A percentile compares a stretch with the other conserved stretches of the same genome.
Evolutionary conservation across 92 coral and sea anemone species (phyloP).

Genomic region (Epizoanthus stellaris): DNA sequence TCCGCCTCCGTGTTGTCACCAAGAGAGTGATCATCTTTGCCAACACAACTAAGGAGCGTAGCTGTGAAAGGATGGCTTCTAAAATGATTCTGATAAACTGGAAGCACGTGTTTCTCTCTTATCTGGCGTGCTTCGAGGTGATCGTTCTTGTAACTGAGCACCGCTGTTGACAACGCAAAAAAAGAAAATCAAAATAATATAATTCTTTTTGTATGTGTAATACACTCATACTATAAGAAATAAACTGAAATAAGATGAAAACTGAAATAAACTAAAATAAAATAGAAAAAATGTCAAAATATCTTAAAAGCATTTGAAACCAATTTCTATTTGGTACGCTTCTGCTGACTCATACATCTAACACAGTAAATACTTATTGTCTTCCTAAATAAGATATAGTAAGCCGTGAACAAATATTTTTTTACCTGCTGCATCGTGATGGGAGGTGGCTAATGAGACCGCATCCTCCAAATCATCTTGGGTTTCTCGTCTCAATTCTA

Average conservation of each 20-base stretch:
- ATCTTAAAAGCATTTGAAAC: no score
- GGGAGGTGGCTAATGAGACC: background rate
- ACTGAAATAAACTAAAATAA: background rate
- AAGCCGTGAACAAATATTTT: no score
- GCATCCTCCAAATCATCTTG: background rate
- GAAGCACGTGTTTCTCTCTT: conserved; percentile 34
- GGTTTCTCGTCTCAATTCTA: background rate
- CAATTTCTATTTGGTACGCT: no score
- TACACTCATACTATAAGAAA: no score
- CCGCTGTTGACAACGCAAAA: background rate
- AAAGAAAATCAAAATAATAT: no score
- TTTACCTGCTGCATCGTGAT: conserved; percentile 9
- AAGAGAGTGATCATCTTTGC: conserved; percentile 53
- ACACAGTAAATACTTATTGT: no score
- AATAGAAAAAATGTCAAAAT: background rate
- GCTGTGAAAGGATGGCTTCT: conserved; percentile 60
- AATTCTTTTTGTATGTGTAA: no score
- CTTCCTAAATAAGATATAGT: no score
- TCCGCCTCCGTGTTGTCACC: no score
- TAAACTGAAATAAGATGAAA: no score
- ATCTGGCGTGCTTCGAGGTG: conserved; percentile 34
- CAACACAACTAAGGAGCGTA: conserved; percentile 58
- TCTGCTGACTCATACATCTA: no score
- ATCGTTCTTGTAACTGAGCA: background rate
- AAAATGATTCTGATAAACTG: conserved; percentile 45